phyloP scores from a whole-genome alignment of 1,140 invertebrate genomes.

The Delia radicum region DNA sequence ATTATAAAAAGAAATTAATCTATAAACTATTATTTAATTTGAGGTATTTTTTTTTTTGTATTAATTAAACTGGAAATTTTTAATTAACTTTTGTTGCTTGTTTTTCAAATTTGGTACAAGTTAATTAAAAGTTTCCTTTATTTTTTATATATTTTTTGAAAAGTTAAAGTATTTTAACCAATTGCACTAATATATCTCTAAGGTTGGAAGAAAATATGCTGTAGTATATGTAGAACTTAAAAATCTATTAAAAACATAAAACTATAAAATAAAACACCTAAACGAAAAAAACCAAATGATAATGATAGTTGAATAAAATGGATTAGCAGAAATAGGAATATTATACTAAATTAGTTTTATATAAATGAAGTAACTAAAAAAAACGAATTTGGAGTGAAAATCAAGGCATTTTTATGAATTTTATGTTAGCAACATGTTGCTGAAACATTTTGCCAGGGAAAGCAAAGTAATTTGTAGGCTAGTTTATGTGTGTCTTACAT shows the following conservation, averaged over 20 bases:
- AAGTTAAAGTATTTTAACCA: slow-evolving; percentile 12
- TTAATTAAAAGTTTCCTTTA: background rate
- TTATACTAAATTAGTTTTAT: background rate
- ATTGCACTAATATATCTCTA: slow-evolving; percentile 10
- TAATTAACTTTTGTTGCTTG: background rate
- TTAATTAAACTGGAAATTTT: too few species aligned
- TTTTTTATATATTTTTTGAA: background rate
- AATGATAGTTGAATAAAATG: background rate
- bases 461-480: too few species aligned
- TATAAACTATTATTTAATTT: background rate
- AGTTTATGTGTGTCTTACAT: too few species aligned
- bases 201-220: background rate
- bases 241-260: background rate
- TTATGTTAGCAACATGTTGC: too few species aligned
- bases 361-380: too few species aligned
- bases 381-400: too few species aligned
- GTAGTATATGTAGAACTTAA: background rate
- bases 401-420: too few species aligned
- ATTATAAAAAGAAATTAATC: background rate
- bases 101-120: background rate
- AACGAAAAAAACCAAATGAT: background rate
- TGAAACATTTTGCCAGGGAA: too few species aligned
- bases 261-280: background rate
- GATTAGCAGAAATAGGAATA: background rate
- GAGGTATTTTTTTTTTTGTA: slow-evolving; percentile 11